A percentile compares a stretch with the other conserved stretches of the same genome.
Evolutionary conservation across 1,140 invertebrate species (phyloP).

Genomic region (Odontomachus brunneus): DNA sequence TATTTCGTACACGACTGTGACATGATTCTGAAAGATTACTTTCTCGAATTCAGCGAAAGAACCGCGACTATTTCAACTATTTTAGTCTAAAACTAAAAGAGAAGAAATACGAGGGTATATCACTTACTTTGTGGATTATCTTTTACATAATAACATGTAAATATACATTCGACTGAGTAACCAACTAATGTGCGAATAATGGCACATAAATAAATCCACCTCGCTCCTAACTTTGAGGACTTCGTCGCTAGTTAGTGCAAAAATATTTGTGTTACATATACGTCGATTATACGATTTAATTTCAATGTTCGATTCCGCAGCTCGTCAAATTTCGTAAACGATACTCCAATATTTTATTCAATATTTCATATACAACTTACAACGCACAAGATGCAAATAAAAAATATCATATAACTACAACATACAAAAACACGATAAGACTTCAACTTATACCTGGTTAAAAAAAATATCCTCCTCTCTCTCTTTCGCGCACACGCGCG

Average conservation of each 20-base stretch:
- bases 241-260: slow-evolving; percentile 7
- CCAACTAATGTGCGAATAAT: slow-evolving; percentile 12
- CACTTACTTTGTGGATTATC: no score
- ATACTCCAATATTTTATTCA: neutral
- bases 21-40: no score
- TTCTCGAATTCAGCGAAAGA: no score
- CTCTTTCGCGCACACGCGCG: no score
- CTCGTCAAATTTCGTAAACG: neutral
- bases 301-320: neutral
- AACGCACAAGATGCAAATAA: neutral
- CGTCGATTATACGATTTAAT: neutral
- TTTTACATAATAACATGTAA: neutral
- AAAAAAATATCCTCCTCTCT: no score
- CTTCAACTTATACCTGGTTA: no score
- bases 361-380: neutral
- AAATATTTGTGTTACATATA: slow-evolving; percentile 16
- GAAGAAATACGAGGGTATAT: no score
- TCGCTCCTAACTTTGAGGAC: slow-evolving; percentile 5
- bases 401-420: slow-evolving; percentile 5
- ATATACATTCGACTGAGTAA: neutral
- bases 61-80: no score
- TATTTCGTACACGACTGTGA: no score
- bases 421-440: no score
- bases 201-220: neutral
- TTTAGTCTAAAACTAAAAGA: no score